phyloP scores from a whole-genome alignment of 2,888 invertebrate species.

The Andrena hattorfiana region DNA sequence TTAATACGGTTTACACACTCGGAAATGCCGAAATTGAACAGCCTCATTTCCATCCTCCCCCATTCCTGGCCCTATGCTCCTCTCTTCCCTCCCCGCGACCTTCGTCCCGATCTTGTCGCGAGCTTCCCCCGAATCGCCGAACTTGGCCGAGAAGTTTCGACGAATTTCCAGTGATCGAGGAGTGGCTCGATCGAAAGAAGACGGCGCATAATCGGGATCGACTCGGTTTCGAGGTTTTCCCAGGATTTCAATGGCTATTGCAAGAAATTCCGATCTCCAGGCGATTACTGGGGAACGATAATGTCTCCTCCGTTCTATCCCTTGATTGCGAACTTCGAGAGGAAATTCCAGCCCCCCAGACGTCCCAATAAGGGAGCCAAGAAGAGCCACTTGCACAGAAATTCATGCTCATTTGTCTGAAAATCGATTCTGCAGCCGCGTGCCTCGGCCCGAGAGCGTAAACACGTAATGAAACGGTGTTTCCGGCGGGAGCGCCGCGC shows the following conservation, averaged over 20 bases:
- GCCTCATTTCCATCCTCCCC: constrained; percentile 10
- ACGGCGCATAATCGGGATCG: not conserved
- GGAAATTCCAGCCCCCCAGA: not conserved
- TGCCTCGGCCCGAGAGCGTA: not conserved
- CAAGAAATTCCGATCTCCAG: constrained; percentile 11
- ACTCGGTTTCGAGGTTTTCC: constrained; percentile 9
- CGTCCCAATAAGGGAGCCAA: not conserved
- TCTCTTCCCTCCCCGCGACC: not conserved
- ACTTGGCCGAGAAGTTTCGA: not conserved
- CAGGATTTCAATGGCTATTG: not conserved
- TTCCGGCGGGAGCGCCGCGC: not conserved
- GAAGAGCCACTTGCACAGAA: not conserved
- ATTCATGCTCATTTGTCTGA: not conserved
- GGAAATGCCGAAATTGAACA: constrained; percentile 50
- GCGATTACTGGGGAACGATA: constrained; percentile 22
- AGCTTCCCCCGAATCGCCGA: not conserved
- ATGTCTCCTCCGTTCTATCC: constrained; percentile 13
- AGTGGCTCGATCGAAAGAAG: not conserved
- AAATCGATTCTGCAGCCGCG: not conserved
- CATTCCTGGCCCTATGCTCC: not conserved
- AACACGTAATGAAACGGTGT: not conserved
- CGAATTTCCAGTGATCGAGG: not conserved
- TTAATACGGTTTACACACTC: constrained; percentile 53
- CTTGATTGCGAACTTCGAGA: not conserved
- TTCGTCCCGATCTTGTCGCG: constrained; percentile 24